phyloP scores from a whole-genome alignment of 2,113 vertebrate genomes.

The Myxocyprinus asiaticus region DNA sequence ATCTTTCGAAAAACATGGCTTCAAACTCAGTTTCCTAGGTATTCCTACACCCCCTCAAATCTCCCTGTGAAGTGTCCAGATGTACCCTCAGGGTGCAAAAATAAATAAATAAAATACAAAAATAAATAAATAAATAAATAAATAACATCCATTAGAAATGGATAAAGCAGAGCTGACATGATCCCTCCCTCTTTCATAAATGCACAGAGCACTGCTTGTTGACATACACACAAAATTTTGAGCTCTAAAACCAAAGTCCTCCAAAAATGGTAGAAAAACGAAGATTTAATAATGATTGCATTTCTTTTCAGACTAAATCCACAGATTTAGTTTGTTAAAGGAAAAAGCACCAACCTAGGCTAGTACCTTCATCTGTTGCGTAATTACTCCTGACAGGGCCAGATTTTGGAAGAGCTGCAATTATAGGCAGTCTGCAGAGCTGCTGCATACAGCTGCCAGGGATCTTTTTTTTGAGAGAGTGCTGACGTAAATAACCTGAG shows the following conservation, averaged over 20 bases:
- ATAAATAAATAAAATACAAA: too few species aligned
- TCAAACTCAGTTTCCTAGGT: conserved; percentile 55
- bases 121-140: too few species aligned
- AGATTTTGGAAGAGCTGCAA: conserved; percentile 18
- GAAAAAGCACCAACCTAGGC: conserved; percentile 4
- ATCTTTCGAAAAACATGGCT: conserved; percentile 29
- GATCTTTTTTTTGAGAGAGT: not conserved
- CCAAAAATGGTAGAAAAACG: conserved; percentile 11
- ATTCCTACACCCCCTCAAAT: conserved; percentile 51
- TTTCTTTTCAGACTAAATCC: not conserved
- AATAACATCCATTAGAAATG: too few species aligned
- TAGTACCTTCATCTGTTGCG: conserved; percentile 7
- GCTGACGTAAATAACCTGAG: conserved; percentile 36
- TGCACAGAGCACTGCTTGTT: conserved; percentile 2
- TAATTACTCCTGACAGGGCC: conserved; percentile 32
- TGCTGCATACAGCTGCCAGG: conserved; percentile 22
- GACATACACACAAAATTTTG: conserved; percentile 19
- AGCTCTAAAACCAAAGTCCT: conserved; percentile 19
- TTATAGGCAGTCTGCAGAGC: not conserved
- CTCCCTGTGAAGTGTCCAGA: conserved; percentile 57
- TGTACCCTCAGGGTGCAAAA: conserved; percentile 7
- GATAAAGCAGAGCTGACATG: not conserved
- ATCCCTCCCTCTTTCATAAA: conserved; percentile 7
- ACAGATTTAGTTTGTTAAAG: not conserved
- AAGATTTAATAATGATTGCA: conserved; percentile 5